phyloP scores from a whole-genome alignment of 2,888 invertebrate species.

The Sinopyrophorus schimmeli region DNA sequence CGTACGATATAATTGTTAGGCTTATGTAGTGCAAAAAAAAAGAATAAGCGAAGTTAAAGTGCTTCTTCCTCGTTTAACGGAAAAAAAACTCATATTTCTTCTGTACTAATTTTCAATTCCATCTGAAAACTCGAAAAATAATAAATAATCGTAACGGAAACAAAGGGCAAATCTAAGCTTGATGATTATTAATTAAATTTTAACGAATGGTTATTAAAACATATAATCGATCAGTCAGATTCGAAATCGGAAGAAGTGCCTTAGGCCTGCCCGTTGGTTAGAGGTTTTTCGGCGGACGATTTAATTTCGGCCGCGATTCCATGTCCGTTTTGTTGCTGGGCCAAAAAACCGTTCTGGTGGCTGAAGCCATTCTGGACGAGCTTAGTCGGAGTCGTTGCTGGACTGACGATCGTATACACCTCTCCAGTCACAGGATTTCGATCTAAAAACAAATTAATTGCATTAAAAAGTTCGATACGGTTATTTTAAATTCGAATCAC shows the following conservation, averaged over 20 bases:
- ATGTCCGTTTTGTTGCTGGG: conserved; percentile 42
- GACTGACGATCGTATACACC: conserved; percentile 48
- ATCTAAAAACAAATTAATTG: conserved; percentile 44
- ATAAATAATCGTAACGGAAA: no score
- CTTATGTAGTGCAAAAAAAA: conserved; percentile 15
- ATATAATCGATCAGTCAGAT: no score
- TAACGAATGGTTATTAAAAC: no score
- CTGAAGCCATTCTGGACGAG: conserved; percentile 45
- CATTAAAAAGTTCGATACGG: no score
- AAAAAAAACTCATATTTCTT: no score
- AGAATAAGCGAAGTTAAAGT: no score
- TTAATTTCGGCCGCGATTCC: conserved; percentile 32
- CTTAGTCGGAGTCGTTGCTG: conserved; percentile 49
- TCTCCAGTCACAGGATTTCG: conserved; percentile 55
- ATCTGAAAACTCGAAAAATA: no score
- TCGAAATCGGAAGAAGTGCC: conserved; percentile 21
- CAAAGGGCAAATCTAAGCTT: no score
- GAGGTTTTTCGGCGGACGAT: conserved; percentile 35
- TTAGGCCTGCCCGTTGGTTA: conserved; percentile 42
- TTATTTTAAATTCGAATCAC: no score
- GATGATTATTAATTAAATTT: no score
- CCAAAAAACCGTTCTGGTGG: conserved; percentile 41
- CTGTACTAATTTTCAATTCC: no score
- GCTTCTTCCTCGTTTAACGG: no score
- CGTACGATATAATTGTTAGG: conserved; percentile 20